Base-by-base conservation (phyloP, 2,888 invertebrate species). In the Helicoverpa assulta region DNA sequence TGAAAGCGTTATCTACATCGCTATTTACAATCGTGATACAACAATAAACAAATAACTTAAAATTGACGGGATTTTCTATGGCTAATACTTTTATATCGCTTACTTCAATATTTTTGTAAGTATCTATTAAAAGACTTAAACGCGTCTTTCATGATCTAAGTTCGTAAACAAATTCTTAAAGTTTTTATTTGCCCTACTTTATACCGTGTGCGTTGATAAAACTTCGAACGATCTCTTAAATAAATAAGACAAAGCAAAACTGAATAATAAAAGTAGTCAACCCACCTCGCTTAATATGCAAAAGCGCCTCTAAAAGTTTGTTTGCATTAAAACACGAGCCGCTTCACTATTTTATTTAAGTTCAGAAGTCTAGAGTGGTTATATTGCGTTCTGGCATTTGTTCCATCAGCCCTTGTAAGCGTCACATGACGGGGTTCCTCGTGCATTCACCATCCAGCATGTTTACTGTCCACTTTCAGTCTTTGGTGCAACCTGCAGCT, bases 231-330 rank as follows among this genome's bases (percentile, higher is more conserved):
- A 83, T 85, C 73, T 85, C 85, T 88, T 89, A 90, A 89, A 90
- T 86, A 89, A 92, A 91, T 90, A 92, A 95, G 94, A 94, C 94
- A 93, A 95, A 93, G 93, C 94, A 94, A 94, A 95, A 93, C 93
- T 95, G 94, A 95, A 92, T 90, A 92, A 92, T 85, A 92, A 91
- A 93, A 93, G 95, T 95, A 95, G 95, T 92, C 94, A 94, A 95
- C 95, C 95, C 95, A 95, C 95, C 95, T 95, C 95, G 95, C 95
- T 95, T 95, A 92, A 95, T 95, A 95, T 95, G 95, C 95, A 95
- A 95, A 94, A 92, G 95, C 94, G 95, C 95, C 95, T 95, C 94
- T 87, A 93, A 93, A 95, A 95, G 95, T 95, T 95, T 95, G 95
- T 95, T 95, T 95, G 95, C 95, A 95, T 95, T 95, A 95, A 94